Base-by-base conservation (phyloP, 2,888 invertebrate genomes). In the Pachliopta kotzebuea region DNA sequence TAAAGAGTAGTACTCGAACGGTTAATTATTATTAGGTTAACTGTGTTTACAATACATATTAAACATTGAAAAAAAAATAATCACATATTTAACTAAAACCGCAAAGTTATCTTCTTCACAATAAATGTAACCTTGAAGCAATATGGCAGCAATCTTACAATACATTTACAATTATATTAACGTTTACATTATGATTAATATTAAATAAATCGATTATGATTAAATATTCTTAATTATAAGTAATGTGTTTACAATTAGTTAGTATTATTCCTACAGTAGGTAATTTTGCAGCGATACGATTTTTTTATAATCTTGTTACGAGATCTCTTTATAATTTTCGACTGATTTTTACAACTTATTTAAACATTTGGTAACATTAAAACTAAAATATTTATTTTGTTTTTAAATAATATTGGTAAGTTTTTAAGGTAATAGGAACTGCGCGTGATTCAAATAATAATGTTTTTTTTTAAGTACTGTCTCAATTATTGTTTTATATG, bases 291-390 rank as follows among this genome's bases (percentile, higher is more conserved):
- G 76, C 77, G 76, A 80, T 77, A 69, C 57, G 67, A 66, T 66
- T 73, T 72, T 37, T 37, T 37, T 14, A 76, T 64, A 54, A 71
- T 77, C 79, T 74, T 72, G 68, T 73, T 75, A 75, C 75, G 75
- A 71, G 84, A 82, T 84, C 83, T 79, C 78, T 45, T 79, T 26
- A 26, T 79, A 76, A 76, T 79, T 79, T 81, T 79, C 58, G 87
- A 88, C 88, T 88, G 88, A 88, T 84, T 80, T 80, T 71, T 65
- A 53, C 53, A 61, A 20, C 53, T 11, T 61, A 57, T 54, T 70
- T 37, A 69, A 71, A 70, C 56, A 45, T 26, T 42, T 65, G 14
- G 37, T 14, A 14, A 37, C 37, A 37, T 56, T 26, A 45, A 49
- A 45, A 54, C 9, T 18, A 52, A 49, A 49, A 57, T 37, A 37